phyloP scores from a whole-genome alignment of 2,113 vertebrate species.

The Oryzias woworae region DNA sequence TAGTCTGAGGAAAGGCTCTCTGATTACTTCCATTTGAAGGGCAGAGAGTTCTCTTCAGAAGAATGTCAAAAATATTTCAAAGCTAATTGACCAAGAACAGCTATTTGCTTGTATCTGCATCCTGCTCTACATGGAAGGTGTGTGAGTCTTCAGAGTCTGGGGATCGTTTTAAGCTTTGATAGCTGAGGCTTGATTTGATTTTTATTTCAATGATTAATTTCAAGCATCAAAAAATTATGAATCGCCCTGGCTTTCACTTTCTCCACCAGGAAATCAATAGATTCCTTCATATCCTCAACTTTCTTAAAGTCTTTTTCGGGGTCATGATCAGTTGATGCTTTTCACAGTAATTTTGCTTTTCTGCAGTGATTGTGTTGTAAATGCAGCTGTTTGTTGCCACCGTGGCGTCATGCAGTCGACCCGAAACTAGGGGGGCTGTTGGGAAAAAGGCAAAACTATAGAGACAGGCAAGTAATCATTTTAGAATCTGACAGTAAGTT shows the following conservation, averaged over 20 bases:
- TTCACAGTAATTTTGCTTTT: no score
- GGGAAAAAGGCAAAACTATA: not conserved
- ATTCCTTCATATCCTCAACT: no score
- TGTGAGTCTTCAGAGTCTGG: slow-evolving; percentile 49
- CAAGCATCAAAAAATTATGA: no score
- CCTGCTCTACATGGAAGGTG: slow-evolving; percentile 56
- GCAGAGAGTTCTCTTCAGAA: slow-evolving; percentile 50
- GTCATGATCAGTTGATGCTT: no score
- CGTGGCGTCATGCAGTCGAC: no score
- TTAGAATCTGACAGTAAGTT: not conserved
- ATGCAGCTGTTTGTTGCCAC: no score
- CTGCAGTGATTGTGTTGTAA: no score
- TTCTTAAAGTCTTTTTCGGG: no score
- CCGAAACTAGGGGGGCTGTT: not conserved
- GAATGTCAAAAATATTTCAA: slow-evolving; percentile 67
- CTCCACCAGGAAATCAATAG: no score
- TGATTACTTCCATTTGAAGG: slow-evolving; percentile 69
- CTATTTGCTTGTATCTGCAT: slow-evolving; percentile 12
- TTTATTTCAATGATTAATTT: no score
- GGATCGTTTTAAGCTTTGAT: slow-evolving; percentile 61
- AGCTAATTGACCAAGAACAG: slow-evolving; percentile 65
- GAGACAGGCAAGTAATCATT: slow-evolving; percentile 1
- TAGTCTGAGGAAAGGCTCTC: slow-evolving; percentile 51
- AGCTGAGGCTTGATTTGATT: slow-evolving; percentile 7
- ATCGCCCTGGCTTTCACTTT: no score